Evolutionary conservation across 1,140 invertebrate species (phyloP).

Genomic region (Psilanteris sp.): DNA sequence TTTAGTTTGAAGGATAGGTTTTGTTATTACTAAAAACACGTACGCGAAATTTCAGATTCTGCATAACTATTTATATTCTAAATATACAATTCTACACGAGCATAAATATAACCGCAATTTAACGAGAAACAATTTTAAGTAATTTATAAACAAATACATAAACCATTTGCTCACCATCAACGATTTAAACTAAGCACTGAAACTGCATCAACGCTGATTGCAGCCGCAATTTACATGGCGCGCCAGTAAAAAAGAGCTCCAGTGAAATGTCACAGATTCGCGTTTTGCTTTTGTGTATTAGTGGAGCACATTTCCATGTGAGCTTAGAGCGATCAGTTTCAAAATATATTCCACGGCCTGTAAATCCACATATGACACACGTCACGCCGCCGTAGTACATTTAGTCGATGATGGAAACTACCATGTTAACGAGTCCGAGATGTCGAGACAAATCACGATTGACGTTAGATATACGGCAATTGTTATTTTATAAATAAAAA

Average conservation of each 20-base stretch:
- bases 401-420: slow-evolving; percentile 45
- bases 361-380: slow-evolving; percentile 47
- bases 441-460: slow-evolving; percentile 40
- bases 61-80: too few relatives aligned
- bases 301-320: slow-evolving; percentile 66
- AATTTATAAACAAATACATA: slow-evolving; percentile 44
- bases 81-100: neutral
- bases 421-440: slow-evolving; percentile 35
- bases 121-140: slow-evolving; percentile 31
- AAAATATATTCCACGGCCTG: slow-evolving; percentile 36
- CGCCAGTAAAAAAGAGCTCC: slow-evolving; percentile 11
- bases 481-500: slow-evolving; percentile 37
- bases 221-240: slow-evolving; percentile 43
- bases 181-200: slow-evolving; percentile 35
- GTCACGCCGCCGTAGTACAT: slow-evolving; percentile 22
- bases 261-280: slow-evolving; percentile 56
- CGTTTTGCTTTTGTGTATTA: slow-evolving; percentile 57
- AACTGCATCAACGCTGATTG: slow-evolving; percentile 52
- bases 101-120: slow-evolving; percentile 9
- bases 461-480: slow-evolving; percentile 28
- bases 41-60: too few relatives aligned
- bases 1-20: too few relatives aligned
- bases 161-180: slow-evolving; percentile 15
- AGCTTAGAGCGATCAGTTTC: slow-evolving; percentile 69
- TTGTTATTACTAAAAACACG: too few relatives aligned